phyloP scores from a whole-genome alignment of 2,888 invertebrate species.

The Spialia ferax region DNA sequence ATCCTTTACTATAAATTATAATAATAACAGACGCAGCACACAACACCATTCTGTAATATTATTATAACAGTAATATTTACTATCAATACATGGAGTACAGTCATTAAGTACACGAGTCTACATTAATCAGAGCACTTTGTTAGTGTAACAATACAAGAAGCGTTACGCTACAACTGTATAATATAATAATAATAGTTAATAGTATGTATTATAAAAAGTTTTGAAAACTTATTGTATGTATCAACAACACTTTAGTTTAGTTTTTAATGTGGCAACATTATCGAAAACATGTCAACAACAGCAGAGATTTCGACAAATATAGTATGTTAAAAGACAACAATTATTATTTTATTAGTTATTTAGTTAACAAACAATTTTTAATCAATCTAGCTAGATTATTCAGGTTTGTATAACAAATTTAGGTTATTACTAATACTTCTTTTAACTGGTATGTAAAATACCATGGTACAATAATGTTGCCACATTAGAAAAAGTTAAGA shows the following conservation, averaged over 20 bases:
- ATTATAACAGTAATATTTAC: conserved; percentile 45
- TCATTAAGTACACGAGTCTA: conserved; percentile 77
- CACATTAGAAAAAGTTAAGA: conserved; percentile 39
- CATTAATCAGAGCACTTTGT: conserved; percentile 70
- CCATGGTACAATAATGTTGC: conserved; percentile 44
- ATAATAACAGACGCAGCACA: conserved; percentile 16
- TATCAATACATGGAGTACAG: conserved; percentile 68
- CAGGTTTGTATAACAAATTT: conserved; percentile 23
- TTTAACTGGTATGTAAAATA: conserved; percentile 46
- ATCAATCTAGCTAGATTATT: conserved; percentile 14
- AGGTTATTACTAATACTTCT: conserved; percentile 16
- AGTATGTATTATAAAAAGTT: conserved; percentile 55
- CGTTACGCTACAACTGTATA: conserved; percentile 52
- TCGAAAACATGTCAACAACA: conserved; percentile 14
- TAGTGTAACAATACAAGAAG: conserved; percentile 57
- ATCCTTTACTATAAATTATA: not conserved
- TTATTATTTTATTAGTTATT: not conserved
- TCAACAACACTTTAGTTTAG: conserved; percentile 54
- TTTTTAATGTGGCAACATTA: conserved; percentile 57
- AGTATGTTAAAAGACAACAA: conserved; percentile 1
- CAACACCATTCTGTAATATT: conserved; percentile 38
- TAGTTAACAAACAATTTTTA: conserved; percentile 10
- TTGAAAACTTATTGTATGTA: conserved; percentile 58
- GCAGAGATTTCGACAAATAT: conserved; percentile 15
- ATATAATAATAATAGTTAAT: conserved; percentile 48